Evolutionary conservation across 2,113 vertebrate species (phyloP).

Genomic region (Todiramphus chloris): DNA sequence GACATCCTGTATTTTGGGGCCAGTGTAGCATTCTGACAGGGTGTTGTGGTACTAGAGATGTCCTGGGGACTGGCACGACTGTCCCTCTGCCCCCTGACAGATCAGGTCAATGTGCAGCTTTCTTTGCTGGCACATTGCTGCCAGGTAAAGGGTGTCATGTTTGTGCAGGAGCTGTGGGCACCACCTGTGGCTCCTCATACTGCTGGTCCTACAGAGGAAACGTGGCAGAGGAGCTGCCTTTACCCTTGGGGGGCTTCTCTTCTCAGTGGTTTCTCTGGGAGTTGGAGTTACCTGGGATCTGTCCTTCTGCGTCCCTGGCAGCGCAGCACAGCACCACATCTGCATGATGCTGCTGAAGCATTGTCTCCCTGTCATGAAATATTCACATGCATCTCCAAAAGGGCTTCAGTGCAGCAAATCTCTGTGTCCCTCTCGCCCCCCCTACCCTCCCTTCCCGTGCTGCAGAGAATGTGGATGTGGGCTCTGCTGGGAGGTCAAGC

Average conservation of each 20-base stretch:
- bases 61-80: not conserved
- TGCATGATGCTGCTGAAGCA: not conserved
- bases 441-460: not conserved
- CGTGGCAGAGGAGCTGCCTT: not conserved
- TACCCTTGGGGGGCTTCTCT: not conserved
- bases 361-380: not conserved
- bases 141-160: not conserved
- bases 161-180: not conserved
- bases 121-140: not conserved
- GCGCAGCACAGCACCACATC: not conserved
- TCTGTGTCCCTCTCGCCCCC: not conserved
- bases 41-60: not conserved
- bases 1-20: not conserved
- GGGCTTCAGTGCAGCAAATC: not conserved
- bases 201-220: not conserved
- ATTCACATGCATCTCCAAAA: not conserved
- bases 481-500: not conserved
- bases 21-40: not conserved
- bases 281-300: not conserved
- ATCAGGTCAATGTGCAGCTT: not conserved
- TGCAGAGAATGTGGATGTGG: not conserved
- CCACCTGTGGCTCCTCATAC: not conserved
- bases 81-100: not conserved
- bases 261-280: not conserved
- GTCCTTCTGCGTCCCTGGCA: not conserved